A percentile compares a stretch with the other conserved stretches of the same genome.
phyloP scores from a whole-genome alignment of 2,113 vertebrate species.

The Lepus timidus region DNA sequence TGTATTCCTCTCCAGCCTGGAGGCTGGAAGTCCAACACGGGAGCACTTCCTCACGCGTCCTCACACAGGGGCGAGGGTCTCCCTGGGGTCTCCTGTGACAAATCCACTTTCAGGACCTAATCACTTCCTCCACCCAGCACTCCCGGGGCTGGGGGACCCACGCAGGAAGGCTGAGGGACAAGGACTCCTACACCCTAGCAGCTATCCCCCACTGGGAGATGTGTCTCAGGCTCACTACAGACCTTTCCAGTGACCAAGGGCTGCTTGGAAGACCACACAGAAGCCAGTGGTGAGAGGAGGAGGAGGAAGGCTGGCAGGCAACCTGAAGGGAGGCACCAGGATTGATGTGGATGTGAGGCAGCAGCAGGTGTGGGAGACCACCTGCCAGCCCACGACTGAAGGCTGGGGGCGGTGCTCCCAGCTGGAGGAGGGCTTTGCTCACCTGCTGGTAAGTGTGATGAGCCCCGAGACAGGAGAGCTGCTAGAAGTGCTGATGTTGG shows the following conservation, averaged over 20 bases:
- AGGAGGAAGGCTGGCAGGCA: background rate
- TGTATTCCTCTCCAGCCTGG: too few species aligned
- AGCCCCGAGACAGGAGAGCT: background rate
- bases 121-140: too few species aligned
- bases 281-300: background rate
- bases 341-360: background rate
- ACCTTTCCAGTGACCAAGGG: background rate
- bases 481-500: too few species aligned
- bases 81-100: too few species aligned
- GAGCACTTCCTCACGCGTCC: too few species aligned
- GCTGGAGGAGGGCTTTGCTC: too few species aligned
- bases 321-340: background rate
- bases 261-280: too few species aligned
- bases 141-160: too few species aligned
- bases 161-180: too few species aligned
- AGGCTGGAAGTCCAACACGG: too few species aligned
- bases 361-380: background rate
- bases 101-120: background rate
- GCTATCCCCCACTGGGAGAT: background rate
- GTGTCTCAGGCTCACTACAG: background rate
- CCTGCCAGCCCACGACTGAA: background rate
- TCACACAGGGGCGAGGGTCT: background rate
- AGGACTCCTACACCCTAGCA: background rate
- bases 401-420: too few species aligned
- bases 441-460: background rate